Conservation (phyloP, 2,113 vertebrate genomes). For the Piaya cayana region DNA sequence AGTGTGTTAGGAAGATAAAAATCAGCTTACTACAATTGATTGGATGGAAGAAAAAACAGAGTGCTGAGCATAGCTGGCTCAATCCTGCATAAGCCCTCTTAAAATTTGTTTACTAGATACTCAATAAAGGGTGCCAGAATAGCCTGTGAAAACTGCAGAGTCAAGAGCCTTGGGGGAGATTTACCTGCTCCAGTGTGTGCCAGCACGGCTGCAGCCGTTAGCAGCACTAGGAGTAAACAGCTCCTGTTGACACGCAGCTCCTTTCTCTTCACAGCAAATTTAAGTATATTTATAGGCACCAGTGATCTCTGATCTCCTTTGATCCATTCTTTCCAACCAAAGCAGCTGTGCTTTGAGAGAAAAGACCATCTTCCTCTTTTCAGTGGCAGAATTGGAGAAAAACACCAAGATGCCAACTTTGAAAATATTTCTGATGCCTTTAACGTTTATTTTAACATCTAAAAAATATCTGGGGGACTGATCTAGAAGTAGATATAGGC, state of each 20-base stretch:
- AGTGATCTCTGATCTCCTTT: conserved; percentile 32
- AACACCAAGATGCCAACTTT: background rate
- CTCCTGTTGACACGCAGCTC: background rate
- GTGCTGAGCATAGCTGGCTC: background rate
- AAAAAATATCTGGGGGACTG: background rate
- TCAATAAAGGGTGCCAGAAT: background rate
- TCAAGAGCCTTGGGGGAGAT: background rate
- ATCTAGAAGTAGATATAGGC: background rate
- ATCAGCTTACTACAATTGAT: background rate
- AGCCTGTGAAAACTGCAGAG: background rate
- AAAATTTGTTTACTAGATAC: conserved; percentile 33
- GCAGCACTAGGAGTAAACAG: background rate
- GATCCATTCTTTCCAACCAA: conserved; percentile 27
- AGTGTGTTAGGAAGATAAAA: conserved; percentile 11
- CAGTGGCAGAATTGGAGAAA: background rate
- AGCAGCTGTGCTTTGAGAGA: background rate
- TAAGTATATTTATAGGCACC: conserved; percentile 2
- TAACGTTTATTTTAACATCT: background rate
- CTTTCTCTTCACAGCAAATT: conserved; percentile 24
- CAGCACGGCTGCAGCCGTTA: background rate
- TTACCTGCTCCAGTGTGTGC: background rate
- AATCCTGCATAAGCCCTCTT: background rate
- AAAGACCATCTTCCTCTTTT: background rate
- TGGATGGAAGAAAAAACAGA: background rate
- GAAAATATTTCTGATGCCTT: conserved; percentile 10